phyloP scores from a whole-genome alignment of 2,113 vertebrate species.

The Synodontis membranacea region DNA sequence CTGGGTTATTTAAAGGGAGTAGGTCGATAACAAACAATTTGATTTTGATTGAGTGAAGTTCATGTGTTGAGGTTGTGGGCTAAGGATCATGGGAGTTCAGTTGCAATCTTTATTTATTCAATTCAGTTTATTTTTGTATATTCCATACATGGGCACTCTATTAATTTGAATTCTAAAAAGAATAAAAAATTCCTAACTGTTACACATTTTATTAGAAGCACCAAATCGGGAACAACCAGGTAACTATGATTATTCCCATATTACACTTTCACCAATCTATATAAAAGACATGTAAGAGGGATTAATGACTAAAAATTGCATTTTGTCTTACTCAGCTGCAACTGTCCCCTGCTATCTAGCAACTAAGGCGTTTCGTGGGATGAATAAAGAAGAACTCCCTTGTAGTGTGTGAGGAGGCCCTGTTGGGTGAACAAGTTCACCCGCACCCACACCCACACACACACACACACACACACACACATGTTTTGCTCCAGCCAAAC shows the following conservation, averaged over 20 bases:
- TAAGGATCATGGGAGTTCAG: background rate
- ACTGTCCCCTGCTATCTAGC: background rate
- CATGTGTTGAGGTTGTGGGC: background rate
- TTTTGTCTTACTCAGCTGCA: background rate
- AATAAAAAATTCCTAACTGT: background rate
- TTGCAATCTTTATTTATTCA: no score
- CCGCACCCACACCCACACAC: conserved; percentile 10
- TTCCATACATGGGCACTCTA: background rate
- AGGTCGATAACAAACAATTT: background rate
- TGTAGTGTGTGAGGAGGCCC: conserved; percentile 37
- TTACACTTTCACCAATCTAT: background rate
- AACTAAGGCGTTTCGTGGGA: conserved; percentile 22
- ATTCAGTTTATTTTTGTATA: background rate
- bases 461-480: background rate
- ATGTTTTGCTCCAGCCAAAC: conserved; percentile 11
- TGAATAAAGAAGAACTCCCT: conserved; percentile 37
- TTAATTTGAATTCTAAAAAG: background rate
- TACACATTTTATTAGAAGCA: background rate
- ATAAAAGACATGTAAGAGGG: background rate
- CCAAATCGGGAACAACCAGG: background rate
- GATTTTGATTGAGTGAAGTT: background rate
- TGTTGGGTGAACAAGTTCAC: conserved; percentile 37
- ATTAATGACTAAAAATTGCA: background rate
- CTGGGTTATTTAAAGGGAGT: background rate
- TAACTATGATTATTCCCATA: background rate